Base-by-base conservation (phyloP, 2,797 vertebrate species). In the Anisognathus igniventris region DNA sequence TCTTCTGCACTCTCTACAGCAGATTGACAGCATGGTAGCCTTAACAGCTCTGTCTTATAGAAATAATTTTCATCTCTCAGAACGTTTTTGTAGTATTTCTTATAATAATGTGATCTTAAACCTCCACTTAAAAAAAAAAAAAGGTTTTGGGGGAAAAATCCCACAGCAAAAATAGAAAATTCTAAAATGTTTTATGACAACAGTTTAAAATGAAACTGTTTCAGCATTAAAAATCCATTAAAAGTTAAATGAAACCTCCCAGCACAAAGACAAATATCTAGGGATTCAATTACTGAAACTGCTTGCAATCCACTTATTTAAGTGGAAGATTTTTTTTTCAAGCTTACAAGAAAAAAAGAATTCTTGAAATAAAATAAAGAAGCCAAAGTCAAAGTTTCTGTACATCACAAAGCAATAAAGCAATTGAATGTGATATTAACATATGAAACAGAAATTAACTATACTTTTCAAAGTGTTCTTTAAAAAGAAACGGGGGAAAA, bases 281-380 rank as follows among this genome's bases (percentile, higher is more conserved):
- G 95, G 88, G 92, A 96, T 91, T 96, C 88, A 97, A 94, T 96
- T 95, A 95, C 81, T 77, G 81, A 92, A 95, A 92, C 78, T 90
- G 54, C 90, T 91, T 93, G 82, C 84, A 94, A 94, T 93, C n/a
- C 79, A 57, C 86, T 87, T 86, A 72, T 72, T 86, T 92, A 88
- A 95, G 82, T 85, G 85, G 48, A 80, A 95, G 78, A 60, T 51
- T 48, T 48, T 88, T 79, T 91, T 73, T 74, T 66, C 61, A 90
- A 89, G 40, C 44, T 88, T 83, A 79, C 7, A 79, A 90, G 86
- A 80, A 92, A 75, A 75, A 88, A 92, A 76, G 66, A 78, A 50
- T 78, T 81, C 35, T 80, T 93, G 84, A 88, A 94, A 84, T 93
- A 80, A 93, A 85, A 74, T 71, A 85, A 44, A 76, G 61, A 80